These are phyloP conservation scores for Phylloscopus trochiloides DNA, from an alignment of 2,113 vertebrate species.

Conservation along the genomic window DNA sequence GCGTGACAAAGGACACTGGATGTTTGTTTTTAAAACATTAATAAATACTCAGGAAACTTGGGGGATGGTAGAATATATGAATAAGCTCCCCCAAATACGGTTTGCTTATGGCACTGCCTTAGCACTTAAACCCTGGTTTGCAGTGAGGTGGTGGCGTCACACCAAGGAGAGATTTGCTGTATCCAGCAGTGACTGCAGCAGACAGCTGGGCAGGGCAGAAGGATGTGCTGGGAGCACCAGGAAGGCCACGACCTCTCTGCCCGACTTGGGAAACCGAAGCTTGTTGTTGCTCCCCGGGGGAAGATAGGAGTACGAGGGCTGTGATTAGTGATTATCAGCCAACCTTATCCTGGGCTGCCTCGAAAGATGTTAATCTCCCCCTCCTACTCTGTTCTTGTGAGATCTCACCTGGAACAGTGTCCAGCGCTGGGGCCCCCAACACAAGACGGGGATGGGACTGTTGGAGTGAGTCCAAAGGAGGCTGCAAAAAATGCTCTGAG, in stretches of 20 bases:
- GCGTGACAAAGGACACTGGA: no score
- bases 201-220: not conserved
- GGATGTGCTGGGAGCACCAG: not conserved
- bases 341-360: not conserved
- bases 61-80: not conserved
- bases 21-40: not conserved
- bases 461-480: not conserved
- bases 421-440: fast-evolving
- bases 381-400: not conserved
- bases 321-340: not conserved
- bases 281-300: not conserved
- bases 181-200: not conserved
- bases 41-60: not conserved
- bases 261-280: not conserved
- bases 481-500: no score
- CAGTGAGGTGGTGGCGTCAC: not conserved
- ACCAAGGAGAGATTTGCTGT: not conserved
- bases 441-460: not conserved
- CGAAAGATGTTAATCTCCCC: not conserved
- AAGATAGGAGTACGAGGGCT: not conserved
- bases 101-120: not conserved
- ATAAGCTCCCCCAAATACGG: not conserved
- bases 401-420: not conserved
- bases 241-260: not conserved
- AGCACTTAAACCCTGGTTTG: not conserved